phyloP scores from a whole-genome alignment of 1,140 invertebrate genomes.

The Penaeus indicus region DNA sequence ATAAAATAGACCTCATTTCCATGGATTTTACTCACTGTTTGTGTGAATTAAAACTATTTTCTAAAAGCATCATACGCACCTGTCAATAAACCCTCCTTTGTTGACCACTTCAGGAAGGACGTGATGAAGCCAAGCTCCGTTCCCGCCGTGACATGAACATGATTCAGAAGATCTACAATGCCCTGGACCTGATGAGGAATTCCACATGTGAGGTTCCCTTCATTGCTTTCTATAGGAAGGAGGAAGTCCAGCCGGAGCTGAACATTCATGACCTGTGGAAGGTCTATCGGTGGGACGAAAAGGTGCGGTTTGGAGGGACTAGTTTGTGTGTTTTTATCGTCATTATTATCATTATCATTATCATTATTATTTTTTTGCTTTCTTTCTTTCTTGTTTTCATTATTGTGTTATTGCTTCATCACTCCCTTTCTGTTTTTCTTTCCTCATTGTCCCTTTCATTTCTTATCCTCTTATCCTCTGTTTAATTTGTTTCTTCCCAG shows the following conservation, averaged over 20 bases:
- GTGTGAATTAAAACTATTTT: too few species aligned
- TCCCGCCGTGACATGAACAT: conserved; percentile 61
- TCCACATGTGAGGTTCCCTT: conserved; percentile 97
- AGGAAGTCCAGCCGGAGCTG: conserved; percentile 95
- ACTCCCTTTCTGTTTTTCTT: too few species aligned
- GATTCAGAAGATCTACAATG: conserved; percentile 87
- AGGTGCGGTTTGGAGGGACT: conserved; percentile 73
- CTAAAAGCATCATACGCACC: not conserved
- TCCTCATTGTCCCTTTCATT: too few species aligned
- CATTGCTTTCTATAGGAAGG: conserved; percentile 98
- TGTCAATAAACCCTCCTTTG: not conserved
- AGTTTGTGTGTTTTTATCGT: not conserved
- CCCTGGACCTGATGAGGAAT: conserved; percentile 95
- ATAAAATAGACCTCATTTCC: too few species aligned
- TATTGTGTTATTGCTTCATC: too few species aligned
- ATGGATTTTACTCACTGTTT: too few species aligned
- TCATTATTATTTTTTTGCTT: not conserved
- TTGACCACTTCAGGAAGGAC: conserved; percentile 27
- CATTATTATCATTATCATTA: conserved; percentile 44
- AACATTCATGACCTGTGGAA: conserved; percentile 98
- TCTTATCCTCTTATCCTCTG: too few species aligned
- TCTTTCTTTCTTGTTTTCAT: not conserved
- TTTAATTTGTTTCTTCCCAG: too few species aligned
- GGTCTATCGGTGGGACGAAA: conserved; percentile 95
- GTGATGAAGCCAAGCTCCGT: conserved; percentile 60